Evolutionary conservation across 2,797 vertebrate species (phyloP).

Genomic region (Sphenodon punctatus): DNA sequence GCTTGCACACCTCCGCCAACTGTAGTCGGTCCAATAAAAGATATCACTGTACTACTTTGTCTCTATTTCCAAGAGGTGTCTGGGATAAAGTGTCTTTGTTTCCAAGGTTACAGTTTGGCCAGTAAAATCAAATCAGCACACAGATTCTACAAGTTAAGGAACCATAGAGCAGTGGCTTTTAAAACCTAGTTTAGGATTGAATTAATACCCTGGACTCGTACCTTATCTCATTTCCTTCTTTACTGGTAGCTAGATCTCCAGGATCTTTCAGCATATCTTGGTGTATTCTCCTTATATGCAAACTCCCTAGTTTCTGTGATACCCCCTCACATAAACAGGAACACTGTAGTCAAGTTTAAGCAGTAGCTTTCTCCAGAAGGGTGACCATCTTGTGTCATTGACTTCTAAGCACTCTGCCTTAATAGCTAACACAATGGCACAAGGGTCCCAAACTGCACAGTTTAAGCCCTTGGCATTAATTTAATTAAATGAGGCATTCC

Average conservation of each 20-base stretch:
- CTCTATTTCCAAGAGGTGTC: too few species aligned
- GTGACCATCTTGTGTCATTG: background rate
- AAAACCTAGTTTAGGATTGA: slow-evolving; percentile 49
- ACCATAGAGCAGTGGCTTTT: slow-evolving; percentile 48
- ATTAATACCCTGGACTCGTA: too few species aligned
- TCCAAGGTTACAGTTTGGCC: slow-evolving; percentile 55
- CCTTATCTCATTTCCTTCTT: too few species aligned
- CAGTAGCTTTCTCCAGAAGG: rapidly evolving
- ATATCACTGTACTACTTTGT: too few species aligned
- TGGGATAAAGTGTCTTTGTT: slow-evolving; percentile 41
- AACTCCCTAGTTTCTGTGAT: background rate
- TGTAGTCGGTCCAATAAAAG: too few species aligned
- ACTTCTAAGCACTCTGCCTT: background rate
- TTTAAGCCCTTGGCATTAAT: background rate
- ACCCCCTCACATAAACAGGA: background rate
- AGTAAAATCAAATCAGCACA: slow-evolving; percentile 27
- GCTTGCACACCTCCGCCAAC: too few species aligned
- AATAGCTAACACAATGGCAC: background rate
- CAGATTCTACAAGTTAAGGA: slow-evolving; percentile 40
- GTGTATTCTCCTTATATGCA: background rate
- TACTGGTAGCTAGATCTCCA: too few species aligned
- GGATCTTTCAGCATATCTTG: background rate
- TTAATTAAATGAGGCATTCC: background rate
- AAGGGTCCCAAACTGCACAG: background rate
- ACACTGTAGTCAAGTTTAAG: background rate